Conservation (phyloP, 1,140 invertebrate genomes). For the Philopotamus ludificatus region DNA sequence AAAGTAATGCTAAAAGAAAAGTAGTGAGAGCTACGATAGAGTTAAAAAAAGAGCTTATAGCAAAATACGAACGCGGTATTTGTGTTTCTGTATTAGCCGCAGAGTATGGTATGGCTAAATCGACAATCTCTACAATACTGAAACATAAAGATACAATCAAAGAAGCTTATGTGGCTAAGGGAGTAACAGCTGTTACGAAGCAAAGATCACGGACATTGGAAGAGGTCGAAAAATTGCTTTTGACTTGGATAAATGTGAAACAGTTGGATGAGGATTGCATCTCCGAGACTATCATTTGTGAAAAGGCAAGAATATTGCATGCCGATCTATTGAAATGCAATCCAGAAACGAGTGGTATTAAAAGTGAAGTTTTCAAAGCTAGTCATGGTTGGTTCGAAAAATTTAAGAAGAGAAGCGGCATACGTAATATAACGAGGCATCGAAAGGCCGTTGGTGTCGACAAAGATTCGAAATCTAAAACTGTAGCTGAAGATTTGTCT, state of each 20-base stretch:
- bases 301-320: slow-evolving; percentile 34
- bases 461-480: background rate
- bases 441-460: slow-evolving; percentile 12
- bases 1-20: background rate
- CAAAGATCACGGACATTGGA: slow-evolving; percentile 29
- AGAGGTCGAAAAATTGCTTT: slow-evolving; percentile 38
- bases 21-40: background rate
- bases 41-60: background rate
- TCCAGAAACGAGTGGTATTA: slow-evolving; percentile 7
- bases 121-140: slow-evolving; percentile 18
- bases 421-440: slow-evolving; percentile 35
- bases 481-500: background rate
- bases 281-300: slow-evolving; percentile 32
- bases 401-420: slow-evolving; percentile 29
- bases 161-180: slow-evolving; percentile 30
- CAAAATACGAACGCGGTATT: background rate
- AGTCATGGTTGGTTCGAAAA: slow-evolving; percentile 37
- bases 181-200: slow-evolving; percentile 30
- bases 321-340: slow-evolving; percentile 30
- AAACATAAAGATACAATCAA: slow-evolving; percentile 32
- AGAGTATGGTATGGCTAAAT: background rate
- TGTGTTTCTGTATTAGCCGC: background rate
- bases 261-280: slow-evolving; percentile 31
- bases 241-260: slow-evolving; percentile 38
- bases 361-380: slow-evolving; percentile 19